Conservation (phyloP, 2,113 vertebrate genomes). For the Anguilla rostrata region DNA sequence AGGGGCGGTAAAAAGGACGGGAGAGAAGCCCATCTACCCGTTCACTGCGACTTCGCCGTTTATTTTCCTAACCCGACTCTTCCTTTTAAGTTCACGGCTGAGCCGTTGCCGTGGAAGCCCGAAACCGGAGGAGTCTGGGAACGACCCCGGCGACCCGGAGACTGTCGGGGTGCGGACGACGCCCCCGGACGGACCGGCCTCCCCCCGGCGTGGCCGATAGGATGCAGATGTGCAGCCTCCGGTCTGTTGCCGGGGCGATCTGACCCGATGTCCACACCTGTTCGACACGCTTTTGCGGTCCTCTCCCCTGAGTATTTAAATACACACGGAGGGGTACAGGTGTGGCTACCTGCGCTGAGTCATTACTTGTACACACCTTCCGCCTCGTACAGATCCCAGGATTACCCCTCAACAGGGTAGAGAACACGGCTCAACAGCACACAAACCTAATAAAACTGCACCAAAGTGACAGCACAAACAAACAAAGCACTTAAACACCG, state of each 20-base stretch:
- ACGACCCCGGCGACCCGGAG: conserved; percentile 37
- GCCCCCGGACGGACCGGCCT: background rate
- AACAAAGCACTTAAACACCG: background rate
- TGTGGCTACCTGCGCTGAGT: background rate
- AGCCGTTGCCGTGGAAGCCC: conserved; percentile 30
- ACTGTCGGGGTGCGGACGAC: background rate
- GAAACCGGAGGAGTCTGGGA: conserved; percentile 19
- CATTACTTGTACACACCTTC: too few species aligned
- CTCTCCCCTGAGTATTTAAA: background rate
- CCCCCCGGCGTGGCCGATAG: too few species aligned
- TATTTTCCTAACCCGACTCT: conserved; percentile 38
- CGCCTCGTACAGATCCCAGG: too few species aligned
- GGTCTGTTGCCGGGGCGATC: background rate
- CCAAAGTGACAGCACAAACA: background rate
- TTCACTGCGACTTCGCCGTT: conserved; percentile 36
- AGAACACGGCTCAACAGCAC: background rate
- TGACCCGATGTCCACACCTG: background rate
- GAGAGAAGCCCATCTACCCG: background rate
- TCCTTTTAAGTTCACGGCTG: conserved; percentile 30
- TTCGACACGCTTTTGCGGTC: background rate
- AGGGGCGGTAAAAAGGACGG: conserved; percentile 25
- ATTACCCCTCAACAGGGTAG: background rate
- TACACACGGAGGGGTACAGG: background rate
- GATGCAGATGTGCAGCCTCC: conserved; percentile 33
- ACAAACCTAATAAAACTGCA: background rate